These are phyloP conservation scores for Tineola bisselliella DNA, from an alignment of 2,888 invertebrate genomes.

Conservation along the genomic window DNA sequence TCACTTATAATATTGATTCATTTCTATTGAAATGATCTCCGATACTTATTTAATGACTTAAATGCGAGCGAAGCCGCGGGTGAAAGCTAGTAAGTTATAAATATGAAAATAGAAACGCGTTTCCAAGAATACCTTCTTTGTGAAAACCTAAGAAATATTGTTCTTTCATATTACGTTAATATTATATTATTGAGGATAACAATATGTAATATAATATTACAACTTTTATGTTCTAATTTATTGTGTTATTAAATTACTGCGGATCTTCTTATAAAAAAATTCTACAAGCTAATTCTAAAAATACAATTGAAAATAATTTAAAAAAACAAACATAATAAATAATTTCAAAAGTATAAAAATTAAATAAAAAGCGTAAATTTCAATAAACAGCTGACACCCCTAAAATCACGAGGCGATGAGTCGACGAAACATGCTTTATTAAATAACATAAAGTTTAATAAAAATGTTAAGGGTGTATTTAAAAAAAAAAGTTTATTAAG, in stretches of 20 bases:
- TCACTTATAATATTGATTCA: too few relatives aligned
- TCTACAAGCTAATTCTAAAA: too few relatives aligned
- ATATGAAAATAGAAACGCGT: too few relatives aligned
- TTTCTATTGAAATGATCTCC: too few relatives aligned
- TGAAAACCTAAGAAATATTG: background rate
- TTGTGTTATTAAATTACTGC: background rate
- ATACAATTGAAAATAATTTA: background rate
- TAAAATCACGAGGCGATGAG: background rate
- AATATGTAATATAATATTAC: slow-evolving; percentile 2
- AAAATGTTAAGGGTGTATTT: background rate
- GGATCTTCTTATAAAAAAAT: too few relatives aligned
- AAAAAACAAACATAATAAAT: background rate
- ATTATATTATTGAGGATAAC: background rate
- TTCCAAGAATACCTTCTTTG: background rate
- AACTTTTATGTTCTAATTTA: background rate
- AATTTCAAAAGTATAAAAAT: background rate
- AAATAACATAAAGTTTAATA: background rate
- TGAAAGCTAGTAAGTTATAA: too few relatives aligned
- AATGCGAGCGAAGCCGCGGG: too few relatives aligned
- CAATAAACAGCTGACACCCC: background rate
- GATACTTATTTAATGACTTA: too few relatives aligned
- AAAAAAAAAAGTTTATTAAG: too few relatives aligned
- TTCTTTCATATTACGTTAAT: background rate
- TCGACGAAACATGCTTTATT: slow-evolving; percentile 9
- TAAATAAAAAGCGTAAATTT: background rate